Percentiles rank a stretch among this genome's conserved stretches.
These are phyloP conservation scores for Neelides sp. DNA, from an alignment of 1,140 invertebrate genomes.

Conservation along the genomic window DNA sequence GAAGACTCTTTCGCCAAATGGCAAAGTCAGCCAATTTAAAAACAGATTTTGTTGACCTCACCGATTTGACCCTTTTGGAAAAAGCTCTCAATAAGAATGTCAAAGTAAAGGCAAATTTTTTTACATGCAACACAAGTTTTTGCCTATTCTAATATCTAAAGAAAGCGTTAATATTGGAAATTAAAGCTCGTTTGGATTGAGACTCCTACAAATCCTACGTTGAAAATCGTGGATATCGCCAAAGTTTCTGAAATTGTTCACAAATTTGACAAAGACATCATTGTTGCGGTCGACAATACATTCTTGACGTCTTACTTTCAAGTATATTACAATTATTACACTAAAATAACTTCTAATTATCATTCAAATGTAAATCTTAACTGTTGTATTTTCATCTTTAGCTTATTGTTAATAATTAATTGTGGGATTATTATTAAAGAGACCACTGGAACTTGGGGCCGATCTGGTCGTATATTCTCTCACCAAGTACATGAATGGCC, in stretches of 20 bases:
- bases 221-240: conserved; percentile 83
- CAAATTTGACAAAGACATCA: conserved; percentile 47
- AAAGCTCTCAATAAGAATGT: conserved; percentile 66
- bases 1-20: conserved; percentile 43
- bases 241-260: conserved; percentile 53
- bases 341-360: no score
- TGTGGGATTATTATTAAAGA: conserved; percentile 39
- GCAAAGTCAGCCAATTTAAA: conserved; percentile 48
- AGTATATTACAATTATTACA: no score
- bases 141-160: no score
- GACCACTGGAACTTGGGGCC: conserved; percentile 77
- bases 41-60: conserved; percentile 68
- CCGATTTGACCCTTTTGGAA: conserved; percentile 51
- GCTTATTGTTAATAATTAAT: not conserved
- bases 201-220: conserved; percentile 90
- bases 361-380: no score
- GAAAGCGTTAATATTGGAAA: no score
- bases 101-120: conserved; percentile 46
- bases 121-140: not conserved
- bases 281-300: conserved; percentile 92
- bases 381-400: not conserved
- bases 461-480: conserved; percentile 86
- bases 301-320: conserved; percentile 94
- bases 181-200: conserved; percentile 89
- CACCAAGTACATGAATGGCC: conserved; percentile 74